These are phyloP conservation scores for Branchinecta lynchi DNA, from an alignment of 1,140 invertebrate genomes.

Conservation along the genomic window DNA sequence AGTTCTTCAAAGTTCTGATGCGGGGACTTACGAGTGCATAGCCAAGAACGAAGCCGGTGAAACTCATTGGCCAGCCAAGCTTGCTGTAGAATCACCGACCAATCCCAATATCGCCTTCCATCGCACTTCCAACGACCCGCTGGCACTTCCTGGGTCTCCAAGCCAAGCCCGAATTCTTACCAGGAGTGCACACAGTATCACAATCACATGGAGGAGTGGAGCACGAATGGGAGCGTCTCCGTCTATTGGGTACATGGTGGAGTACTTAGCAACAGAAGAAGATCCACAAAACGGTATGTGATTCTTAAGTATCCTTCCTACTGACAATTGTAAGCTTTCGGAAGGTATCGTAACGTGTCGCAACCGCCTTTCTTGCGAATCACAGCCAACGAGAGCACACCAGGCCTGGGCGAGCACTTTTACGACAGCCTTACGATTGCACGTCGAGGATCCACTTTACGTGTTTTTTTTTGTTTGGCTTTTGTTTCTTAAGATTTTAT, in stretches of 20 bases:
- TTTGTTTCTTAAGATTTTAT: too few relatives aligned
- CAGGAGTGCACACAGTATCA: slow-evolving; percentile 55
- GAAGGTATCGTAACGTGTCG: too few relatives aligned
- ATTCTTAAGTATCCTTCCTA: too few relatives aligned
- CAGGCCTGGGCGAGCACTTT: too few relatives aligned
- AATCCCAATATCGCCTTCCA: slow-evolving; percentile 60
- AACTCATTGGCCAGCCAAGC: slow-evolving; percentile 60
- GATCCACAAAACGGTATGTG: not conserved
- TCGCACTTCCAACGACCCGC: slow-evolving; percentile 49
- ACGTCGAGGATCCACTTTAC: too few relatives aligned
- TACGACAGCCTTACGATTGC: too few relatives aligned
- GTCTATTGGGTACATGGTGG: slow-evolving; percentile 59
- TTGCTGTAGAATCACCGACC: slow-evolving; percentile 48
- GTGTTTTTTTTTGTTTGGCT: too few relatives aligned
- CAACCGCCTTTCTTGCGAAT: too few relatives aligned
- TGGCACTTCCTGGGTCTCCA: slow-evolving; percentile 50
- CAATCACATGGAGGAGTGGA: slow-evolving; percentile 58
- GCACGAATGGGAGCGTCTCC: slow-evolving; percentile 55
- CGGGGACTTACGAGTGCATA: slow-evolving; percentile 62
- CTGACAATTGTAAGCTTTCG: too few relatives aligned
- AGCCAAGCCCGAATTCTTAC: slow-evolving; percentile 46
- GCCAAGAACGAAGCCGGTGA: slow-evolving; percentile 60
- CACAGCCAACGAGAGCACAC: too few relatives aligned
- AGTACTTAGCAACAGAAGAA: slow-evolving; percentile 44
- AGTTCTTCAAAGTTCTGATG: slow-evolving; percentile 54